Base-by-base conservation (phyloP, 2,113 vertebrate genomes). In the Halichoeres trimaculatus region DNA sequence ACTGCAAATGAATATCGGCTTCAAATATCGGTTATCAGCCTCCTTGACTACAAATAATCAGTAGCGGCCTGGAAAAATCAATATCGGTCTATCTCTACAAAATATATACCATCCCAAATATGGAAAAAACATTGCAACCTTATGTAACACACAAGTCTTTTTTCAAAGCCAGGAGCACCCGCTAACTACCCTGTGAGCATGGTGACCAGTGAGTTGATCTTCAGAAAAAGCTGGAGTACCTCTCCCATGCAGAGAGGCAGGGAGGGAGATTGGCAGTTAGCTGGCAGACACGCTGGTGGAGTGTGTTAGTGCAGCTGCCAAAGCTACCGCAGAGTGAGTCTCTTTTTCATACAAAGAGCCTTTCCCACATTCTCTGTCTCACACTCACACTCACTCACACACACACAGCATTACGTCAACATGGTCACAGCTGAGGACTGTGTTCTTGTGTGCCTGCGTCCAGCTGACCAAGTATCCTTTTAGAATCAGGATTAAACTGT, bases 401-500 rank as follows among this genome's bases (percentile, higher is more conserved):
- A 74, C 69, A 67, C 43, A 53, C 5, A 76, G 68, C 36, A 67
- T 76, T 66, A 51, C 53, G 41, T 83, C 62, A 80, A 67, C 58
- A 76, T 53, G 65, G 65, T 65, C 58, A 78, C 63, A 78, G 70
- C 58, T 8, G 24, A 72, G 50, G 59, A 70, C 71, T 16, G 14
- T 26, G 3, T 56, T 22, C 20, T 61, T 53, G 47, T 69, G 13
- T 30, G 26, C 22, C 20, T 47, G 72, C 14, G 30, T 43, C 40
- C 10, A 16, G 38, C 54, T 73, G 71, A 68, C 54, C 84, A 73
- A 80, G 59, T 81, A 59, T 75, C 66, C 74, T 77, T 73, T 58
- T 66, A 63, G 76, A 82, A 74, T 88, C 77, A 64, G 81, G 80
- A 85, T 83, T 86, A 75, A 60, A 61, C 81, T 58, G 61, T 66